Evolutionary conservation across 2,797 vertebrate genomes (phyloP).

Genomic region (Chelidonichthys spinosus): DNA sequence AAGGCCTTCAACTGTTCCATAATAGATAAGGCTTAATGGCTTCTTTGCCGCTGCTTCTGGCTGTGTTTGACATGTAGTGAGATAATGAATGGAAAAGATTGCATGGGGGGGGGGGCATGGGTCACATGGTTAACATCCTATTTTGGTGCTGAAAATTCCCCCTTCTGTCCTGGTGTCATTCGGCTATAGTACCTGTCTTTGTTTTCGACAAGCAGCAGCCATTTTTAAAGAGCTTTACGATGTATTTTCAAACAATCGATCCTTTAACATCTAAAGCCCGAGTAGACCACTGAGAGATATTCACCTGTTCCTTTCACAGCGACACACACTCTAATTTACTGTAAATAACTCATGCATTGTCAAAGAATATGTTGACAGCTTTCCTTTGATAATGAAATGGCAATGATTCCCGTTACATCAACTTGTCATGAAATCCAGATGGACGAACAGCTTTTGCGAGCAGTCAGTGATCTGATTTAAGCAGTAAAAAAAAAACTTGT

Average conservation of each 20-base stretch:
- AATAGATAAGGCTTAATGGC: constrained; percentile 84
- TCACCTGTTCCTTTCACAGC: not conserved
- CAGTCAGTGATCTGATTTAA: not conserved
- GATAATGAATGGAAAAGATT: constrained; percentile 77
- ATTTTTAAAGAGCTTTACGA: constrained; percentile 30
- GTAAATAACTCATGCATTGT: constrained; percentile 30
- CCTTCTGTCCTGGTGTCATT: constrained; percentile 17
- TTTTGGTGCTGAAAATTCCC: constrained; percentile 46
- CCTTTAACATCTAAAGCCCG: constrained; percentile 11
- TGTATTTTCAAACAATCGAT: constrained; percentile 31
- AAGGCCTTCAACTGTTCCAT: constrained; percentile 79
- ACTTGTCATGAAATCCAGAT: constrained; percentile 19
- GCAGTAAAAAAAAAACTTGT: not conserved
- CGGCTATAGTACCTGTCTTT: constrained; percentile 27
- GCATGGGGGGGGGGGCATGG: constrained; percentile 34
- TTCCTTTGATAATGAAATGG: constrained; percentile 24
- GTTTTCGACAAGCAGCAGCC: not conserved
- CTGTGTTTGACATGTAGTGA: constrained; percentile 73
- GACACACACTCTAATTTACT: constrained; percentile 24
- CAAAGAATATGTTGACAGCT: constrained; percentile 39
- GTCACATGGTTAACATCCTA: constrained; percentile 60
- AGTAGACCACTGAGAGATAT: not conserved
- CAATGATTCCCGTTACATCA: constrained; percentile 29
- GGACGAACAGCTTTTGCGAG: constrained; percentile 12
- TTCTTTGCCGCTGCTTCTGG: constrained; percentile 71